A percentile compares a stretch with the other conserved stretches of the same genome.
Conservation (phyloP, 1,140 invertebrate species). For the Acromyrmex heyeri region DNA sequence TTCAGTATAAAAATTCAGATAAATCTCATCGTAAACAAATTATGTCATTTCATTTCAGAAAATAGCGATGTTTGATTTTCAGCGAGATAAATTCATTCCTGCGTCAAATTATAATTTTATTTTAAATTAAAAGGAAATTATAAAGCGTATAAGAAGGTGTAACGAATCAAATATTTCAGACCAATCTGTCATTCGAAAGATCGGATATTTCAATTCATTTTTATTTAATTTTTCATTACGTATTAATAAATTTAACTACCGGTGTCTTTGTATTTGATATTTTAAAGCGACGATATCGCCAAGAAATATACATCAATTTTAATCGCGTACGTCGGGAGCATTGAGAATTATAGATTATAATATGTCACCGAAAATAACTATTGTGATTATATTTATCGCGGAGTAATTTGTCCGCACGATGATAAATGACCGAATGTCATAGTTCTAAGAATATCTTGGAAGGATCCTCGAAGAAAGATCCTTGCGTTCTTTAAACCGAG, state of each 20-base stretch:
- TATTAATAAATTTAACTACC: neutral
- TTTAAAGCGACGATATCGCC: neutral
- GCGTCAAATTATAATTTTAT: conserved; percentile 2
- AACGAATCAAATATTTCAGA: conserved; percentile 4
- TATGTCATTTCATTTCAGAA: neutral
- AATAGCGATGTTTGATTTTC: neutral
- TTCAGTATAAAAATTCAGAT: neutral
- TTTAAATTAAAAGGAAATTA: neutral
- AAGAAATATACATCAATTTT: conserved; percentile 27
- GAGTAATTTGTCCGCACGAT: conserved; percentile 20
- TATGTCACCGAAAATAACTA: neutral
- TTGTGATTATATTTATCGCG: conserved; percentile 12
- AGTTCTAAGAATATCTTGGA: neutral
- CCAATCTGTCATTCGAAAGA: neutral
- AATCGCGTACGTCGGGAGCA: conserved; percentile 2
- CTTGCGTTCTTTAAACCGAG: neutral
- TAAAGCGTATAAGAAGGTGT: too few relatives aligned
- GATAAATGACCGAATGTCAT: neutral
- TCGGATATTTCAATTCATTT: neutral
- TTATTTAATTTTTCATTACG: conserved; percentile 5
- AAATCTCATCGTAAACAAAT: neutral
- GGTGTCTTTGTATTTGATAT: neutral
- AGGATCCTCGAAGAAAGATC: neutral
- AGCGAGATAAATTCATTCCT: neutral
- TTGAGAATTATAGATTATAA: conserved; percentile 19